Evolutionary conservation across 2,888 invertebrate species (phyloP).

Genomic region (Dichetophora obliterata): DNA sequence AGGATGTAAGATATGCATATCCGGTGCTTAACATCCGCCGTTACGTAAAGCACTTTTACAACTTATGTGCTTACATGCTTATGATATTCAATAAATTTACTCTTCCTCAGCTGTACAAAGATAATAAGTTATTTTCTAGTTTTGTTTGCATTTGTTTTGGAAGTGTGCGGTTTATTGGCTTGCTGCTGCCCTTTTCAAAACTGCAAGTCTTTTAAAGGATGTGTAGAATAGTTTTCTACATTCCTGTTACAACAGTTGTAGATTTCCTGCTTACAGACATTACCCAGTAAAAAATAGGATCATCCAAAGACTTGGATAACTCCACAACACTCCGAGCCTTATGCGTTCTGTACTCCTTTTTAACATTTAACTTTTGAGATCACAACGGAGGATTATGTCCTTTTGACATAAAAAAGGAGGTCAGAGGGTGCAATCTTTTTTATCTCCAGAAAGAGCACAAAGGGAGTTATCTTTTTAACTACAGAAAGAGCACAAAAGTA

Average conservation of each 20-base stretch:
- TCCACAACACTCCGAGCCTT: too few species aligned
- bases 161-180: background rate
- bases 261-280: background rate
- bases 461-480: too few species aligned
- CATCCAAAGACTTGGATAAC: too few species aligned
- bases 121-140: constrained; percentile 19
- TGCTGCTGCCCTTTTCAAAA: background rate
- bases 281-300: too few species aligned
- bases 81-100: constrained; percentile 22
- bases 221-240: background rate
- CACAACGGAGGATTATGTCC: too few species aligned
- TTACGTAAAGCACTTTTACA: background rate
- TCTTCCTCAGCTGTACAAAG: constrained; percentile 25
- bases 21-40: constrained; percentile 19
- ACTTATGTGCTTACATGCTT: background rate
- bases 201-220: too few species aligned
- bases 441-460: too few species aligned
- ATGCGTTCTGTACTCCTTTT: too few species aligned
- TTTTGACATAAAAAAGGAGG: too few species aligned
- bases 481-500: too few species aligned
- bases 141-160: constrained; percentile 9
- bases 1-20: constrained; percentile 19
- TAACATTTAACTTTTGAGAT: too few species aligned
- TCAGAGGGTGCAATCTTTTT: too few species aligned
- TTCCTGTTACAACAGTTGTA: background rate